These are phyloP conservation scores for Diaphora mendica DNA, from an alignment of 2,888 invertebrate species.

Conservation along the genomic window DNA sequence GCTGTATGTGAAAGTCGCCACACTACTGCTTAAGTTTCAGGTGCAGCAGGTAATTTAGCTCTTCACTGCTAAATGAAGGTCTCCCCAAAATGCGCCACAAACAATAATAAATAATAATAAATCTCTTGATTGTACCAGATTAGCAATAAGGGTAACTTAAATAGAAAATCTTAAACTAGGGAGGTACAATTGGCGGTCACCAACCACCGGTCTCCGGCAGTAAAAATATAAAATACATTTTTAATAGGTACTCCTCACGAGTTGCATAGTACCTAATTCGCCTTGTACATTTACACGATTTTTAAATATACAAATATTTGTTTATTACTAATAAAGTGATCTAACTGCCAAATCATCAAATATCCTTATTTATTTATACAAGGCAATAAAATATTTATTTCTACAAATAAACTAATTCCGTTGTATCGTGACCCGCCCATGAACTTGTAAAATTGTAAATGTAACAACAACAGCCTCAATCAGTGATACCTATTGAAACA, in stretches of 20 bases:
- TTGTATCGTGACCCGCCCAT: conserved; percentile 39
- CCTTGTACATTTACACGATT: conserved; percentile 39
- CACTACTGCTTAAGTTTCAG: no score
- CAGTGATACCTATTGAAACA: conserved; percentile 42
- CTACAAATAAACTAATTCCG: conserved; percentile 20
- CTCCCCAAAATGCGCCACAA: no score
- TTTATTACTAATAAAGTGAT: conserved; percentile 26
- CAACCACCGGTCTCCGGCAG: no score
- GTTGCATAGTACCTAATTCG: conserved; percentile 30
- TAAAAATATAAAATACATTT: background rate
- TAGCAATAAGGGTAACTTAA: no score
- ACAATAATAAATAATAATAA: no score
- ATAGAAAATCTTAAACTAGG: no score
- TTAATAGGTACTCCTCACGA: background rate
- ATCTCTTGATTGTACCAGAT: no score
- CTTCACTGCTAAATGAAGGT: no score
- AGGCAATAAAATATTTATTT: conserved; percentile 28
- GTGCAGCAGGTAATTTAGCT: no score
- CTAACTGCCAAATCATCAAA: conserved; percentile 29
- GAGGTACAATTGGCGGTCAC: no score
- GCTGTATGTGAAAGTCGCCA: no score
- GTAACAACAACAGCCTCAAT: conserved; percentile 49
- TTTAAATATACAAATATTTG: conserved; percentile 32
- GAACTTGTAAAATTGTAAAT: conserved; percentile 36
- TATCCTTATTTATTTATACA: conserved; percentile 28